Evolutionary conservation across 2,888 invertebrate species (phyloP).

Genomic region (Himalopsyche tibetana): DNA sequence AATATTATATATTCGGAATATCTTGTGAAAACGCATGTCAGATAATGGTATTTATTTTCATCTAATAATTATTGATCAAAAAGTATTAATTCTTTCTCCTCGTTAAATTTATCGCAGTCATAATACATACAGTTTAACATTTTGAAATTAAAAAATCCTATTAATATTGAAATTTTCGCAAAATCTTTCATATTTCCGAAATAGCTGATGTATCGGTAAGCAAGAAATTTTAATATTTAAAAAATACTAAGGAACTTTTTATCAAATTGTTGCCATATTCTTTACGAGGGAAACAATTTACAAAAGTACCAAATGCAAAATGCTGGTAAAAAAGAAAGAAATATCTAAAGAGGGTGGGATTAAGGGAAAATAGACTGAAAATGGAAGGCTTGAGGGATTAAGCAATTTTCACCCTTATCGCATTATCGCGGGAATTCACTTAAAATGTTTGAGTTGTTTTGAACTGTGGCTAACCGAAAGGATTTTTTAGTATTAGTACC

Average conservation of each 20-base stretch:
- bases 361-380: conserved; percentile 47
- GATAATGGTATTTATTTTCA: no score
- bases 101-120: no score
- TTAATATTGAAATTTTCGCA: no score
- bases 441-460: conserved; percentile 52
- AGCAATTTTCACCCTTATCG: conserved; percentile 52
- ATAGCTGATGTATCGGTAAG: no score
- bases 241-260: conserved; percentile 20
- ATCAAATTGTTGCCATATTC: conserved; percentile 30
- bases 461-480: conserved; percentile 43
- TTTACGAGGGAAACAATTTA: conserved; percentile 44
- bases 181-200: no score
- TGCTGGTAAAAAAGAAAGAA: conserved; percentile 29
- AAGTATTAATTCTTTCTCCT: no score
- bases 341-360: conserved; percentile 39
- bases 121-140: no score
- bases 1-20: no score
- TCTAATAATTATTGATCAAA: no score
- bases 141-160: no score
- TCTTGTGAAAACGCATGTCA: no score
- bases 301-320: conserved; percentile 46
- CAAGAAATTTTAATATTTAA: not conserved
- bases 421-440: conserved; percentile 50
- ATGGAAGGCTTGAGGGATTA: conserved; percentile 49
- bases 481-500: conserved; percentile 45